Evolutionary conservation across 2,113 vertebrate genomes (phyloP), one percentile per base, ranked within the genome.

Genomic region (Grammomys surdaster): DNA sequence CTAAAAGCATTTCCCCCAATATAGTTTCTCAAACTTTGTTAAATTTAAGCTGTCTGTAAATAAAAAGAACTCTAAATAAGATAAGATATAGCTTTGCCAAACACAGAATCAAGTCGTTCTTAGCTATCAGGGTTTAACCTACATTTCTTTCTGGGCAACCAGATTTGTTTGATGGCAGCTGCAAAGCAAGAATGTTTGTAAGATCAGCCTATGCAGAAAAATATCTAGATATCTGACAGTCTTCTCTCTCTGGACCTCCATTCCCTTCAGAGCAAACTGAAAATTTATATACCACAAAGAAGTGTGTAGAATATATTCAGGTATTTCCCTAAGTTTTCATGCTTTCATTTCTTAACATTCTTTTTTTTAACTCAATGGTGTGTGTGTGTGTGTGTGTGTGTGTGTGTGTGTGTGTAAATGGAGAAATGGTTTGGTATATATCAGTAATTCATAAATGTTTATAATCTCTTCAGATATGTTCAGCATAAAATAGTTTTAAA

Each of bases 21-120:
- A n/a, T 10, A 85, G 13, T 12, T 91, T 56, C 56, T 26, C 94
- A 72, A 63, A 28, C 5, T 84, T 63, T 73, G 48, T 73, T 88
- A 60, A 58, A 90, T 89, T 54, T 95, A 89, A 95, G 48, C 56
- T 70, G 36, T 90, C 46, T 11, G 48, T 65, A 65, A 91, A 85
- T 48, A 85, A 88, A 88, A 73, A 48, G 12, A 93, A 89, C 90
- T 0, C 2, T 86, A 90, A 91, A n/a, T 40, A 78, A 22, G 86
- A 89, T 87, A 70, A 88, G 3, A 69, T 13, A 81, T 17, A 33
- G 26, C 26, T 81, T 88, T 73, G 54, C 31, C 65, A 28, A 78
- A 67, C 54, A 94, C 40, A 91, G 95, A 85, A n/a, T 36, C 60
- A 75, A 60, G 4, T 76, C 69, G 76, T 40, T 65, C 36, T 31